Conservation (phyloP, 2,888 invertebrate species). For the Ephialtes manifestator region DNA sequence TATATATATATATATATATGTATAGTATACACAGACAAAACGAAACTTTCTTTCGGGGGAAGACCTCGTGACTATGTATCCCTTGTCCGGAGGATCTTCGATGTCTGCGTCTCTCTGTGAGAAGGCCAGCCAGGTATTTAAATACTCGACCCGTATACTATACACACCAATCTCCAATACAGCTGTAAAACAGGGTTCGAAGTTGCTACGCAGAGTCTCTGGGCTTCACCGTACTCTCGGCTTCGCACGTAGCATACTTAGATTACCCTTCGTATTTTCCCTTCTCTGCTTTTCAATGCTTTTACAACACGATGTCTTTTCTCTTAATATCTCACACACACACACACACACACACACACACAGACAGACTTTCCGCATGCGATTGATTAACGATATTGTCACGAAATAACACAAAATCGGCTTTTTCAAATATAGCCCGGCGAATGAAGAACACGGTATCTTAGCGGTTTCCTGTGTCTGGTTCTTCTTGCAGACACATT, state of each 20-base stretch:
- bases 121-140: constrained; percentile 27
- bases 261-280: neutral
- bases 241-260: neutral
- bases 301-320: neutral
- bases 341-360: too few species aligned
- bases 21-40: neutral
- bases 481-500: neutral
- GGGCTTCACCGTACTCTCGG: neutral
- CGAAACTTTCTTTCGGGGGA: constrained; percentile 28
- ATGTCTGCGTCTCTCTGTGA: neutral
- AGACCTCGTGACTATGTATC: constrained; percentile 8
- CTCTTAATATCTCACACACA: too few species aligned
- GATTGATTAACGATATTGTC: neutral
- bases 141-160: neutral
- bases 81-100: constrained; percentile 25
- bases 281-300: neutral
- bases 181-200: constrained; percentile 7
- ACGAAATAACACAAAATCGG: neutral
- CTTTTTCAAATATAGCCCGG: neutral
- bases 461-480: neutral
- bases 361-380: neutral
- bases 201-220: constrained; percentile 7
- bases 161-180: neutral
- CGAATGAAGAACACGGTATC: neutral
- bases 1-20: too few species aligned